phyloP scores from a whole-genome alignment of 2,797 vertebrate species.

The Naso thynnoides region DNA sequence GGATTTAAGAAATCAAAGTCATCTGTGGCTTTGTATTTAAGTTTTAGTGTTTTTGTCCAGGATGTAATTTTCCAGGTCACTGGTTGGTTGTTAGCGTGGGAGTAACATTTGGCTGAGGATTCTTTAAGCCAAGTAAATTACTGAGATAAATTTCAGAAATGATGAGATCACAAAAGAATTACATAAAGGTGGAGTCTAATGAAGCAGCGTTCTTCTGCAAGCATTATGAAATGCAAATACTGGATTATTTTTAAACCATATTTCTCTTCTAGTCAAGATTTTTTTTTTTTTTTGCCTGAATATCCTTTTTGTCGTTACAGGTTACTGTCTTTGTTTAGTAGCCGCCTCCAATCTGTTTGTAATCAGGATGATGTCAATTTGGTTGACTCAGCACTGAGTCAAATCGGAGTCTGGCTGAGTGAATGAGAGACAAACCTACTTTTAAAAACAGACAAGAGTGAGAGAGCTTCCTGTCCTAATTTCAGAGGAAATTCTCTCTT shows the following conservation, averaged over 20 bases:
- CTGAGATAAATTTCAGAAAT: no score
- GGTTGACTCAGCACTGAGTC: slow-evolving; percentile 31
- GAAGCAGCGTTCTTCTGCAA: not conserved
- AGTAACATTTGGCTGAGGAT: not conserved
- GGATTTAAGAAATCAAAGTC: not conserved
- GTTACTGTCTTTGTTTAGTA: slow-evolving; percentile 11
- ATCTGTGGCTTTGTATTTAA: not conserved
- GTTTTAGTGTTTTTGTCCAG: not conserved
- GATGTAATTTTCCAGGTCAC: not conserved
- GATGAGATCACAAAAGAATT: not conserved
- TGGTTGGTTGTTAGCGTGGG: not conserved
- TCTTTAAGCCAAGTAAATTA: not conserved
- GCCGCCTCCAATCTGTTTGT: slow-evolving; percentile 18
- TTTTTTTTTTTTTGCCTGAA: not conserved
- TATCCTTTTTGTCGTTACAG: not conserved
- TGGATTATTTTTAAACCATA: not conserved
- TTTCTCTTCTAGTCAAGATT: not conserved
- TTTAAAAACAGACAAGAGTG: not conserved
- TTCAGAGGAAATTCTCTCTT: slow-evolving; percentile 14
- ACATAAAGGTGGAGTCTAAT: not conserved
- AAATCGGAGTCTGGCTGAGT: no score
- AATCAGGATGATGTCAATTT: not conserved
- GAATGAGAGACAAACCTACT: slow-evolving; percentile 26
- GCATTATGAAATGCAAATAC: not conserved
- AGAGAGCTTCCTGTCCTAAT: not conserved